Evolutionary conservation across 2,888 invertebrate species (phyloP).

Genomic region (Cerastoderma edule): DNA sequence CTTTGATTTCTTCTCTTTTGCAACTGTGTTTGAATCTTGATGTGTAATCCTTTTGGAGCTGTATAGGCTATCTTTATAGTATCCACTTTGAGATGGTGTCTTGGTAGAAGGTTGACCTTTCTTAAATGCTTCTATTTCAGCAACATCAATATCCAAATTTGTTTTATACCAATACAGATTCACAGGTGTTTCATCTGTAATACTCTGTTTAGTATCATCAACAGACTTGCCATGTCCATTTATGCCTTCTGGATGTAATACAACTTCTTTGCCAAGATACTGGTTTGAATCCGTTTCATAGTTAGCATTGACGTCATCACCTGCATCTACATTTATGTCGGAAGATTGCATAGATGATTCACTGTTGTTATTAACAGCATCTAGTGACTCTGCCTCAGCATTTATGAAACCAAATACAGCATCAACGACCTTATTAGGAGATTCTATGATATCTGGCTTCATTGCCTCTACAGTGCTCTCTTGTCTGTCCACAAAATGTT

Average conservation of each 20-base stretch:
- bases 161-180: constrained; percentile 55
- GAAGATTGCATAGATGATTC: constrained; percentile 23
- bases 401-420: constrained; percentile 39
- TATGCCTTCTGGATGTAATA: constrained; percentile 28
- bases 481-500: constrained; percentile 49
- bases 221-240: background rate
- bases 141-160: constrained; percentile 44
- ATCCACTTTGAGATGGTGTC: constrained; percentile 35
- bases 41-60: background rate
- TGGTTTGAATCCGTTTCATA: constrained; percentile 14
- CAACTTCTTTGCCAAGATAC: constrained; percentile 49
- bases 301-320: constrained; percentile 3
- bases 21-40: background rate
- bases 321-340: background rate
- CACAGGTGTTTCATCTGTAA: constrained; percentile 31
- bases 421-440: constrained; percentile 42
- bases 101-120: constrained; percentile 39
- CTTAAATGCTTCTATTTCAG: constrained; percentile 52
- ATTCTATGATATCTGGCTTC: constrained; percentile 37
- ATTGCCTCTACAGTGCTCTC: constrained; percentile 35
- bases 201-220: background rate
- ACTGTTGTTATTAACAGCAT: constrained; percentile 58
- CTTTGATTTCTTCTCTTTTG: background rate
- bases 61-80: constrained; percentile 39
- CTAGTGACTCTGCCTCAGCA: constrained; percentile 39